Conservation (phyloP, 2,888 invertebrate species). For the Penaeus monodon region DNA sequence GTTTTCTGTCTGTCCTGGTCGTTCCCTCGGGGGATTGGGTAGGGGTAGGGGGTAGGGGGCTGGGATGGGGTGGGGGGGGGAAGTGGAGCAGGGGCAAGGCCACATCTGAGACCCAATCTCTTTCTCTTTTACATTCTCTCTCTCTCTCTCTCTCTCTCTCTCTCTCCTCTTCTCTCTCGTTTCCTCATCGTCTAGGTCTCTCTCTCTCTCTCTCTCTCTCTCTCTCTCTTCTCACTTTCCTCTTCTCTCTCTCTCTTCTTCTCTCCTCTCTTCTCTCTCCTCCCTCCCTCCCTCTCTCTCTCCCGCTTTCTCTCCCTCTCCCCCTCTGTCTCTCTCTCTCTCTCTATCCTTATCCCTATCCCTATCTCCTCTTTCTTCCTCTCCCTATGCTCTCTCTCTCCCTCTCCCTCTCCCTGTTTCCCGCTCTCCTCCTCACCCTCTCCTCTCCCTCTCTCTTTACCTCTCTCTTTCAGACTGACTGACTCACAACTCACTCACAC, state of each 20-base stretch:
- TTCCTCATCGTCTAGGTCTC: too few species aligned
- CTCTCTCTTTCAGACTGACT: constrained; percentile 11
- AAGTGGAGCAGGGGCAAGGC: too few species aligned
- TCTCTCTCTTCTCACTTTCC: background rate
- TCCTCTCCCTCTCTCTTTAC: background rate
- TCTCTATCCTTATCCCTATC: background rate
- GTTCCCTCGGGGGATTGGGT: too few species aligned
- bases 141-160: constrained; percentile 38
- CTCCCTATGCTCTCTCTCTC: background rate
- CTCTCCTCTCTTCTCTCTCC: background rate
- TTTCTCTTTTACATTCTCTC: background rate
- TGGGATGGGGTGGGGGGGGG: too few species aligned
- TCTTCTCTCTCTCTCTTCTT: background rate
- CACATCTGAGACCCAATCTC: background rate
- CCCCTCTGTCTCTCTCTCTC: background rate
- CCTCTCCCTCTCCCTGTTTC: constrained; percentile 24
- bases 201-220: background rate
- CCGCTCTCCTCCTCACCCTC: background rate
- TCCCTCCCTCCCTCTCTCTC: too few species aligned
- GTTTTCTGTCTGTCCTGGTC: too few species aligned
- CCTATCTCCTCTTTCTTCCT: background rate
- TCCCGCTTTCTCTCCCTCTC: background rate
- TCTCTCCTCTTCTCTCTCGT: constrained; percentile 18
- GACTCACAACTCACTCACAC: background rate
- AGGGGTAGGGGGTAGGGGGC: too few species aligned